Percentiles rank a stretch among this genome's conserved stretches.
Conservation (phyloP, 2,888 invertebrate species). For the Meiosimyza platycephala region DNA sequence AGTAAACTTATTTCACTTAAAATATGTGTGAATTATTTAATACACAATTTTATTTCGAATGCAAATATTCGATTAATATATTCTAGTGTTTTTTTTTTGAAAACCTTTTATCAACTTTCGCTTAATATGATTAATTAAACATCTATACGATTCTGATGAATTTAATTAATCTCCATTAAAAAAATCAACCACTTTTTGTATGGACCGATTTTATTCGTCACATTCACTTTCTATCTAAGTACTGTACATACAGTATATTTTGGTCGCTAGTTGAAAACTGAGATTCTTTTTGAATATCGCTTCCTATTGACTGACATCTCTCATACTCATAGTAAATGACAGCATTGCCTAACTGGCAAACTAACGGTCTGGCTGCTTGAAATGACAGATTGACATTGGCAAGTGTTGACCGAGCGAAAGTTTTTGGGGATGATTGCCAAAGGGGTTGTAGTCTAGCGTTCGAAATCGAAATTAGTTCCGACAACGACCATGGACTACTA, state of each 20-base stretch:
- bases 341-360: conserved; percentile 42
- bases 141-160: too few species aligned
- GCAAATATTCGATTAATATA: too few species aligned
- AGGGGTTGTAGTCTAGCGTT: conserved; percentile 5
- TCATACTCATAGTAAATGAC: conserved; percentile 48
- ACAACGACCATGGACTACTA: not conserved
- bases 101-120: too few species aligned
- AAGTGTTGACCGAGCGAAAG: conserved; percentile 43
- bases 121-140: too few species aligned
- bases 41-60: too few species aligned
- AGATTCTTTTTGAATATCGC: conserved; percentile 13
- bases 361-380: conserved; percentile 2
- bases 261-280: not conserved
- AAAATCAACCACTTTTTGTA: too few species aligned
- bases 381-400: conserved; percentile 39
- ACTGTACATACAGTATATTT: not conserved
- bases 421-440: not conserved
- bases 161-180: too few species aligned
- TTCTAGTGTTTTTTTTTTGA: too few species aligned
- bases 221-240: not conserved
- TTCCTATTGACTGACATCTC: conserved; percentile 46
- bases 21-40: too few species aligned
- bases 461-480: conserved; percentile 35
- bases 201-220: not conserved
- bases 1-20: too few species aligned